Evolutionary conservation across 2,888 invertebrate genomes (phyloP).

Genomic region (Stenchaetothrips biformis): DNA sequence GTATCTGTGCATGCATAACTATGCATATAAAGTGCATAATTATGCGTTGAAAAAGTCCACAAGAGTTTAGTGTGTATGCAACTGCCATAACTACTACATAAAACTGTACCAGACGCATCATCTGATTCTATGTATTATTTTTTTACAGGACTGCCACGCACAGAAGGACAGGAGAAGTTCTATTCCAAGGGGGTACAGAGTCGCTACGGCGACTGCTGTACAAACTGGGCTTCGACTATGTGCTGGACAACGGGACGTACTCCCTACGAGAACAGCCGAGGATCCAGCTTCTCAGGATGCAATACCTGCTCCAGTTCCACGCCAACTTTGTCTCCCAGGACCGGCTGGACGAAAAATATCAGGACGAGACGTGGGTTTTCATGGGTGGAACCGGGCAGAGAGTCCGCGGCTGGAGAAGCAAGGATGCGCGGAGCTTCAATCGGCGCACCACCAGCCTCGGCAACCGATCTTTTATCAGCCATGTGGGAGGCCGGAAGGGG

Average conservation of each 20-base stretch:
- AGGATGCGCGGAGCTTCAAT: background rate
- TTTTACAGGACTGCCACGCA: background rate
- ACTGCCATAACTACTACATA: too few species aligned
- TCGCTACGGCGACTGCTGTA: background rate
- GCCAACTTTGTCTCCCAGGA: background rate
- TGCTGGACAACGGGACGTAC: background rate
- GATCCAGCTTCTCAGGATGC: background rate
- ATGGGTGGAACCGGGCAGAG: background rate
- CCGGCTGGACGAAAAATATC: background rate
- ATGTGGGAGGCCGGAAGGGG: background rate
- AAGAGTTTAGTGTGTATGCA: too few species aligned
- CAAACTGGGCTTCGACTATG: background rate
- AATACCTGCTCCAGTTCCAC: background rate
- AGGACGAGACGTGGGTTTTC: background rate
- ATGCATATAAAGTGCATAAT: too few species aligned
- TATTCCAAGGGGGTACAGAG: background rate
- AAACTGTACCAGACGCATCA: too few species aligned
- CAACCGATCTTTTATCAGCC: background rate
- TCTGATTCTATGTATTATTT: too few species aligned
- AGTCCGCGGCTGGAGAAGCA: background rate
- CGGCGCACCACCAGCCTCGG: background rate
- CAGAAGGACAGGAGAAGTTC: background rate
- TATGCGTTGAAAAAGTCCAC: too few species aligned
- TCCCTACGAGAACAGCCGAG: background rate
- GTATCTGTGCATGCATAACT: too few species aligned